These are phyloP conservation scores for Cephalopachus bancanus DNA, from an alignment of 2,797 vertebrate species.

Conservation along the genomic window DNA sequence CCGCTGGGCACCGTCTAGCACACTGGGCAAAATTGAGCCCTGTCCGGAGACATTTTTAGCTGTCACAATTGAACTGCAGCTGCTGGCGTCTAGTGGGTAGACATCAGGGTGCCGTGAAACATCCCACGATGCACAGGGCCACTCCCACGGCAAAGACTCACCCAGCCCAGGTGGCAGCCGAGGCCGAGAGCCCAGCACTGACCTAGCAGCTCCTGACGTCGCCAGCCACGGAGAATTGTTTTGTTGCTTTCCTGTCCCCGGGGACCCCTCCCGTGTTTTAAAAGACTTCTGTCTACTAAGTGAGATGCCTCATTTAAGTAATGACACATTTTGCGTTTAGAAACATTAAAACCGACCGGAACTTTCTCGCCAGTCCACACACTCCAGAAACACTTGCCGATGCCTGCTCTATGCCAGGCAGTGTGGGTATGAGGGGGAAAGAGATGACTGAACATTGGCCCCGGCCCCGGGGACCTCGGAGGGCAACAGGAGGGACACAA, in stretches of 20 bases:
- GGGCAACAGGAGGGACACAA: fast-evolving
- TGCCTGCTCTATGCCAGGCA: fast-evolving
- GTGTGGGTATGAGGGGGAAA: fast-evolving
- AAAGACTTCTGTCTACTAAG: neutral
- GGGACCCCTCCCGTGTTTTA: neutral
- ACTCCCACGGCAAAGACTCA: neutral
- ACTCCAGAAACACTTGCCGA: neutral
- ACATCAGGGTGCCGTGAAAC: neutral
- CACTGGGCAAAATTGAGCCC: neutral
- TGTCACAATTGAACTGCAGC: neutral
- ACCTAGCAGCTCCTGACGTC: fast-evolving
- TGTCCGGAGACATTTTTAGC: neutral
- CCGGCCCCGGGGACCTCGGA: fast-evolving
- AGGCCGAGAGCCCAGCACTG: fast-evolving
- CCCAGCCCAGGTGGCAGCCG: fast-evolving
- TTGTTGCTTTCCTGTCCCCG: neutral
- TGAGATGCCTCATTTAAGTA: neutral
- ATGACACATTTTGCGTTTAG: neutral
- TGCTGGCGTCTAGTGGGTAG: neutral
- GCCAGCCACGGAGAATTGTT: fast-evolving
- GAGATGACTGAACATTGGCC: fast-evolving
- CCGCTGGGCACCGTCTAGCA: fast-evolving
- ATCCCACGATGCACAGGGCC: fast-evolving
- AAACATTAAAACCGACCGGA: neutral
- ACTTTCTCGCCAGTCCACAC: neutral